phyloP scores from a whole-genome alignment of 2,797 vertebrate species.

The Cynodonichthys magdalenae region DNA sequence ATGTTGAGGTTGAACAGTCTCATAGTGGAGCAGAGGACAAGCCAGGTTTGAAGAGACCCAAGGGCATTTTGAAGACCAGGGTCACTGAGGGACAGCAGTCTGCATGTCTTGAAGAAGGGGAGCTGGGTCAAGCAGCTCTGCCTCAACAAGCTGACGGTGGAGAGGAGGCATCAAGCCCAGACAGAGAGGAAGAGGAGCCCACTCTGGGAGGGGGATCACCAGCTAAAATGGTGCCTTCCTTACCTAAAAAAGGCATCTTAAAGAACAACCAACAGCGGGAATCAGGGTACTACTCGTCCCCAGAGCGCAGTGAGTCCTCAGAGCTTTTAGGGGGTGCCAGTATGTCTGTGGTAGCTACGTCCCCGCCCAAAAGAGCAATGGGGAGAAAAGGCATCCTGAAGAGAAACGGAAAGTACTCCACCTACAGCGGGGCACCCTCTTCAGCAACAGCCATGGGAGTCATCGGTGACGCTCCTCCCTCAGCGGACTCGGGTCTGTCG shows the following conservation, averaged over 20 bases:
- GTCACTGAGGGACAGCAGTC: conserved; percentile 90
- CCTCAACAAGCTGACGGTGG: conserved; percentile 74
- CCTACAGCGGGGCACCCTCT: conserved; percentile 75
- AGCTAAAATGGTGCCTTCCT: conserved; percentile 84
- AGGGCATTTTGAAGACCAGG: conserved; percentile 95
- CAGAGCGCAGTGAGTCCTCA: conserved; percentile 95
- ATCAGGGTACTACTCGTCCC: conserved; percentile 98
- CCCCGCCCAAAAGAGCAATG: conserved; percentile 82
- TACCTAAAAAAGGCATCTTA: conserved; percentile 98
- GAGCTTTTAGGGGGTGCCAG: conserved; percentile 86
- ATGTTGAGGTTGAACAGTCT: conserved; percentile 83
- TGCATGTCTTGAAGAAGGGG: conserved; percentile 86
- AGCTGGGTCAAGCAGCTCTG: conserved; percentile 79
- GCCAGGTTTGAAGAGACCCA: conserved; percentile 91
- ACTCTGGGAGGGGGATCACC: conserved; percentile 76
- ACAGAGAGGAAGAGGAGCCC: conserved; percentile 76
- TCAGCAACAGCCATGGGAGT: conserved; percentile 65
- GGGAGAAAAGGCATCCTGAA: conserved; percentile 97
- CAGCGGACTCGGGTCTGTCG: conserved; percentile 84
- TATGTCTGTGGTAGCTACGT: conserved; percentile 77
- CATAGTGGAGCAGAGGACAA: conserved; percentile 84
- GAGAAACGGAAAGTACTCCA: conserved; percentile 94
- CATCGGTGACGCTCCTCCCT: conserved; percentile 75
- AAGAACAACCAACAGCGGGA: conserved; percentile 99
- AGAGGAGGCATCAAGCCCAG: conserved; percentile 77